These are phyloP conservation scores for Drosophila santomea DNA, from an alignment of 1,140 invertebrate species.

Conservation along the genomic window DNA sequence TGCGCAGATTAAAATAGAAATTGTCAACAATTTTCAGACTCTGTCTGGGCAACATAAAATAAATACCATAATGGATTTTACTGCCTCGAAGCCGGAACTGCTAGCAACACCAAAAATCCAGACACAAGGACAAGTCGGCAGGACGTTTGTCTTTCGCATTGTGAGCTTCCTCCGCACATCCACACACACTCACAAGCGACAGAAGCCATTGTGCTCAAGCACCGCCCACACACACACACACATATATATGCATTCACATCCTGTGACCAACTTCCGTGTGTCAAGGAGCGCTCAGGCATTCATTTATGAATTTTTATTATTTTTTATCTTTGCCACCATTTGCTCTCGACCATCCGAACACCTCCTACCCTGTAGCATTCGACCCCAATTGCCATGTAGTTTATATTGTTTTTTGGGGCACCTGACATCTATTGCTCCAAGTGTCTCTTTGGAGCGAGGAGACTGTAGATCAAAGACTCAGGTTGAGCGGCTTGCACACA, in stretches of 20 bases:
- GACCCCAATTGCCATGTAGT: slow-evolving; percentile 10
- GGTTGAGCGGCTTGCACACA: slow-evolving; percentile 17
- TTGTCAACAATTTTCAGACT: slow-evolving; percentile 41
- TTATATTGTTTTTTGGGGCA: slow-evolving; percentile 53
- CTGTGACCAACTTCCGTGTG: slow-evolving; percentile 73
- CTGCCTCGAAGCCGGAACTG: slow-evolving; percentile 48
- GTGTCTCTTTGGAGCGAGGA: slow-evolving; percentile 13
- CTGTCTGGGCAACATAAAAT: slow-evolving; percentile 20
- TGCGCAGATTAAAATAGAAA: slow-evolving; percentile 44
- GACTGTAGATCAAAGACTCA: slow-evolving; percentile 54
- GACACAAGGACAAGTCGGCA: slow-evolving; percentile 32
- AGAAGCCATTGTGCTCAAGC: slow-evolving; percentile 31
- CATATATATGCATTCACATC: slow-evolving; percentile 38
- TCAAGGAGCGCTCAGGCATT: slow-evolving; percentile 76
- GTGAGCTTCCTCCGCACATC: slow-evolving; percentile 15
- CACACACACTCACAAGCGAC: slow-evolving; percentile 13
- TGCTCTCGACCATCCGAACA: slow-evolving; percentile 11
- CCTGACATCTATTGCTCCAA: slow-evolving; percentile 53
- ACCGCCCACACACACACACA: slow-evolving; percentile 8
- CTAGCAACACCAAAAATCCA: slow-evolving; percentile 34
- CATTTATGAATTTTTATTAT: slow-evolving; percentile 79
- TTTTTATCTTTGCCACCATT: slow-evolving; percentile 65
- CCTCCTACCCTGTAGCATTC: not conserved
- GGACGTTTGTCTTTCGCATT: slow-evolving; percentile 43
- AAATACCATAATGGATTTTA: slow-evolving; percentile 41